Base-by-base conservation (phyloP, 2,113 vertebrate genomes). In the Calypte anna region DNA sequence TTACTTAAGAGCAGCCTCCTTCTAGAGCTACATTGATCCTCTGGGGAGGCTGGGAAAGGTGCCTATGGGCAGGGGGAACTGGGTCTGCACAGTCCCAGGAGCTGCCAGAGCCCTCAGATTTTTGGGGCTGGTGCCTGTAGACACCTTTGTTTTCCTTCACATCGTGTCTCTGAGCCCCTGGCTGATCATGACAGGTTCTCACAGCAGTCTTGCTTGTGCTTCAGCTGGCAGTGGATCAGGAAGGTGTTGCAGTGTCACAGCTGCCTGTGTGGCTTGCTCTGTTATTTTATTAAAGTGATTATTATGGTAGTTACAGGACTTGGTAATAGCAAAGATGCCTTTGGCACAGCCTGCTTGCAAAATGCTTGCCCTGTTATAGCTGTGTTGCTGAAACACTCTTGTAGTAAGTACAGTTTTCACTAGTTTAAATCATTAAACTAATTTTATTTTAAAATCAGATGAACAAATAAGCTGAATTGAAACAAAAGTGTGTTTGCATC, bases 111-210 rank as follows among this genome's bases (percentile, higher is more conserved):
- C 22, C 48, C 40, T 73, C 46, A 61, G 4, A 33, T 25, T 23
- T 79, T 74, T 19, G 0, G 0, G 23, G 33, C 21, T 61, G 54
- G 48, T 0, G 0, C 46, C 23, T 10, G 25, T 1, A 4, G 48
- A 7, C 59, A 14, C 5, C 0, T 0, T 61, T 62, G 11, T 8
- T 50, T 70, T 36, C 28, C 53, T 12, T 25, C 9, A 5, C 1
- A 1, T 8, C 2, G 10, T 14, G 8, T 78, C 27, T 18, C 28
- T 33, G 64, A 78, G 57, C 11, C 2, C n/a, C 55, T 50, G 51
- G 18, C 21, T 18, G 1, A 50, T 31, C 33, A 10, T 1, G 27
- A 9, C 30, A 15, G 14, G 36, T 68, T 58, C 30, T 79, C 54
- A 12, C 20, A 19, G 28, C 9, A 8, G 13, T 38, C 10, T 48